Evolutionary conservation across 2,888 invertebrate species (phyloP).

Genomic region (Drosophila prolongata): DNA sequence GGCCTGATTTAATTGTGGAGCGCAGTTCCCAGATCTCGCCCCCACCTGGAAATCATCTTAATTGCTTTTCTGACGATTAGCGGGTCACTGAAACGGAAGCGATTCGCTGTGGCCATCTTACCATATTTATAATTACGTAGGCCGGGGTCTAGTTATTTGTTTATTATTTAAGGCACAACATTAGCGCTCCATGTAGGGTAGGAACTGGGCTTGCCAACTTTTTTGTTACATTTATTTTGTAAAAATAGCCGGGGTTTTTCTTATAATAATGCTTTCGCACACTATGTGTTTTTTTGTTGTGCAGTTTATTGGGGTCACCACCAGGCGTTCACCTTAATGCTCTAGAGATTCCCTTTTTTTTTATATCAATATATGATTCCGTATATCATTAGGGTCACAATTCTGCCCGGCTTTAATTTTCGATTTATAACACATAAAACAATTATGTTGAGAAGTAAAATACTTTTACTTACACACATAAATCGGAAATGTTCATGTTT

Average conservation of each 20-base stretch:
- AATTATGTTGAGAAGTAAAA: not conserved
- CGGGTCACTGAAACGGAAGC: constrained; percentile 38
- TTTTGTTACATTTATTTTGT: not conserved
- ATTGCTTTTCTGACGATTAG: constrained; percentile 44
- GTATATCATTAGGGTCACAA: not conserved
- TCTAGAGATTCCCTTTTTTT: too few relatives aligned
- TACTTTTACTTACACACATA: too few relatives aligned
- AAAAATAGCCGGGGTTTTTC: not conserved
- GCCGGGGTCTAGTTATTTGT: not conserved
- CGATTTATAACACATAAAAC: not conserved
- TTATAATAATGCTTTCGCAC: not conserved
- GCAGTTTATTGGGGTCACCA: constrained; percentile 1
- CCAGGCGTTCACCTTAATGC: not conserved
- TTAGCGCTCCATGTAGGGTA: constrained; percentile 3
- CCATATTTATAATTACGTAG: constrained; percentile 17
- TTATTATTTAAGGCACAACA: constrained; percentile 13
- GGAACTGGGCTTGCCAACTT: constrained; percentile 6
- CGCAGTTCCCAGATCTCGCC: constrained; percentile 7
- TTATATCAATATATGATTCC: too few relatives aligned
- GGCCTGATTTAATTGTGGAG: constrained; percentile 26
- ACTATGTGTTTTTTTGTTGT: not conserved
- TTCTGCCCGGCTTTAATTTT: not conserved
- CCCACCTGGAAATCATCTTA: constrained; percentile 33
- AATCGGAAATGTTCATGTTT: too few relatives aligned
- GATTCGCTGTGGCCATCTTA: constrained; percentile 17